These are phyloP conservation scores for Troides oblongomaculatus DNA, from an alignment of 2,888 invertebrate species.

Conservation along the genomic window DNA sequence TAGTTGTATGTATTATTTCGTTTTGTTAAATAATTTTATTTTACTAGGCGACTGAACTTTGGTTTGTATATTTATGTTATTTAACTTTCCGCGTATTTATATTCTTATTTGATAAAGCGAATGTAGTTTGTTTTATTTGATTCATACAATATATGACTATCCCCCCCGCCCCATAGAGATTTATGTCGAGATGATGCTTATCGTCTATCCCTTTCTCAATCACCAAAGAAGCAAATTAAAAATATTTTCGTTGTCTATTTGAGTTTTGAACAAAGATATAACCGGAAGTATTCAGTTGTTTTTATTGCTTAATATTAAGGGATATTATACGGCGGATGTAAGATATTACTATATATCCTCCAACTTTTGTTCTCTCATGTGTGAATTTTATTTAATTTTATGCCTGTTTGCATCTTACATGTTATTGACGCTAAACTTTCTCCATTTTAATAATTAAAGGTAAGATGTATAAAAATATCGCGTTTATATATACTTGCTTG, in stretches of 20 bases:
- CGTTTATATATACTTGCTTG: too few relatives aligned
- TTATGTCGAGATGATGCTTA: too few relatives aligned
- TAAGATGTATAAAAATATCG: too few relatives aligned
- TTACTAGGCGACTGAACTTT: slow-evolving; percentile 6
- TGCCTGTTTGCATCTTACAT: too few relatives aligned
- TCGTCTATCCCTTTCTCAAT: slow-evolving; percentile 6
- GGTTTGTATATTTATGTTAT: too few relatives aligned
- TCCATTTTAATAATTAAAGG: too few relatives aligned
- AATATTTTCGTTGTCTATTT: background rate
- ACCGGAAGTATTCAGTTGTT: slow-evolving; percentile 11
- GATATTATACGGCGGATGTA: slow-evolving; percentile 17
- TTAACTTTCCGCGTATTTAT: too few relatives aligned
- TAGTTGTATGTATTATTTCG: slow-evolving; percentile 17
- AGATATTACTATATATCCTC: slow-evolving; percentile 20
- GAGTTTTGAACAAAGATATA: slow-evolving; percentile 21
- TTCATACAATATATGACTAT: too few relatives aligned
- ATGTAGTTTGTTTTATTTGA: too few relatives aligned
- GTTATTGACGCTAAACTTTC: too few relatives aligned
- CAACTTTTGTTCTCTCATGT: slow-evolving; percentile 9
- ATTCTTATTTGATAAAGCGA: too few relatives aligned
- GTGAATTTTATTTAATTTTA: slow-evolving; percentile 2
- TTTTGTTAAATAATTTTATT: slow-evolving; percentile 24
- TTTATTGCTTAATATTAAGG: slow-evolving; percentile 24
- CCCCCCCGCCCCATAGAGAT: too few relatives aligned
- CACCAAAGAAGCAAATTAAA: slow-evolving; percentile 27